Base-by-base conservation (phyloP, 2,888 invertebrate genomes). In the Drosophila prolongata region DNA sequence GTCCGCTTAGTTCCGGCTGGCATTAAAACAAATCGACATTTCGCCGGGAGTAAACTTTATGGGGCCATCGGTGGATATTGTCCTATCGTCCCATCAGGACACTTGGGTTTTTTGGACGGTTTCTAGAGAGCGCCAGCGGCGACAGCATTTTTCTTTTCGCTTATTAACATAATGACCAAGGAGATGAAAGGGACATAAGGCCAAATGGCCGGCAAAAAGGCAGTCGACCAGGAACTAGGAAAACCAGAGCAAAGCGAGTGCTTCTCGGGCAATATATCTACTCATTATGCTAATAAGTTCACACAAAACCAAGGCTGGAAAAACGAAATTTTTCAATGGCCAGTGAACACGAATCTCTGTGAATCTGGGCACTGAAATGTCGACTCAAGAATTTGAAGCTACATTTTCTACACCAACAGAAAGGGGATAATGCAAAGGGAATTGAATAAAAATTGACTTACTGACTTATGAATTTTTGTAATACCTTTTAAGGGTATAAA, bases 41-140 rank as follows among this genome's bases (percentile, higher is more conserved):
- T 84, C 79, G 78, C 80, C 85, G 74, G 70, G 89, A 84, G 87
- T 87, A 79, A 89, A 81, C 85, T 85, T 85, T 89, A 85, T 89
- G 87, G 89, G 87, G 84, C 79, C 89, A 89, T 87, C 81, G 87
- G 77, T 76, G 73, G 77, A 83, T 83, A 86, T 76, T 83, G 79
- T 83, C 71, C 55, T 73, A 46, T 38, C 52, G 70, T 49, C 47
- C 61, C 35, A 38, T 47, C 67, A 37, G 56, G 85, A 79, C 34
- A 79, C 71, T 84, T 73, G 81, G 74, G 77, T 70, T 76, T 82
- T 11, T 82, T 11, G 13, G 34, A 78, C 77, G 78, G 80, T 43
- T 81, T 75, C 77, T 57, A 80, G 76, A 70, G 77, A 69, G 73
- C 61, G 71, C 61, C 61, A 50, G 46, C 9, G 56, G 46, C 61